Evolutionary conservation across 2,888 invertebrate genomes (phyloP), one percentile per base, ranked within the genome.

Genomic region (Xiphydria camelus): DNA sequence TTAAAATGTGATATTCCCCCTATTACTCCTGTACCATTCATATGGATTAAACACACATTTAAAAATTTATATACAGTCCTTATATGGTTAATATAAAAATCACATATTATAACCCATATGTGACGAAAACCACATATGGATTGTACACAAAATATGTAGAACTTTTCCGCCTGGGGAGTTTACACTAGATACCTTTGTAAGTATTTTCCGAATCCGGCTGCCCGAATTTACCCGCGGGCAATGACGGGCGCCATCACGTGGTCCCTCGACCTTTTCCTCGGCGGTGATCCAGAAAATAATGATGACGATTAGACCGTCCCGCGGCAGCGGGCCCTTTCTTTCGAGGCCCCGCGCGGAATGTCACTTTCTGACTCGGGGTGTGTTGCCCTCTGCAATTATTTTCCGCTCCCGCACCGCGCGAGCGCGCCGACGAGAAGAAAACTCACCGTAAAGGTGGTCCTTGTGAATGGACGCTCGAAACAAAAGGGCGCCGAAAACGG

Each of bases 401-500:
- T 29, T 12, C 12, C n/a, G n/a, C n/a, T n/a, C n/a, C n/a, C n/a
- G n/a, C n/a, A 15, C 29, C 29, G 29, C 29, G 29, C 5, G 12
- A 17, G 32, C n/a, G n/a, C n/a, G 31, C n/a, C 32, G 7, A 31
- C 31, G 29, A 43, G 19, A 40, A 54, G 55, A 57, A 60, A 61
- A 58, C 47, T 55, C 51, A 39, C 44, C 42, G 61, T 53, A 41
- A 50, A 55, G 55, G 57, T 56, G 49, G 47, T 58, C 51, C 53
- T 42, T 29, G 29, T 29, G 29, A 29, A 29, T 29, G 29, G 29
- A 29, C 12, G 29, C 6, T 25, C 15, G 20, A 15, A 44, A 31
- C 38, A 38, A 39, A 36, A 17, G 21, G 29, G 3, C 4, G 14
- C 22, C 25, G 43, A 44, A 38, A 34, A 34, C 40, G 39, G 40